Percentiles rank a stretch among this genome's conserved stretches.
These are phyloP conservation scores for Manis crassicaudata DNA, from an alignment of 2,797 vertebrate species.

Conservation along the genomic window DNA sequence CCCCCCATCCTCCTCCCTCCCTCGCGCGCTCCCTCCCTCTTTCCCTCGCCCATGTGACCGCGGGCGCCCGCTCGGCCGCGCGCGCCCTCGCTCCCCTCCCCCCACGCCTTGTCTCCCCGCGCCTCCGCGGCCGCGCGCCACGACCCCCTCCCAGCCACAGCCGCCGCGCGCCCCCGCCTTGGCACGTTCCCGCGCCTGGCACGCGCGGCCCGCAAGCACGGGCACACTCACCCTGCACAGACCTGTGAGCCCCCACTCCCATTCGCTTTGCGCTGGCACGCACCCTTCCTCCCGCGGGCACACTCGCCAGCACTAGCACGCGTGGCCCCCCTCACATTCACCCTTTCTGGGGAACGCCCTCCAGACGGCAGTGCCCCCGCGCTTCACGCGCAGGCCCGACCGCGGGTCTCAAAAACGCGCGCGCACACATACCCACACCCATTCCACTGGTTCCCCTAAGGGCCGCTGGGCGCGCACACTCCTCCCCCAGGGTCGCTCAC, in stretches of 20 bases:
- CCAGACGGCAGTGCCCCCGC: conserved; percentile 45
- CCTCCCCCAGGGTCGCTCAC: conserved; percentile 38
- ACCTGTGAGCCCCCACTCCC: conserved; percentile 50
- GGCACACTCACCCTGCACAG: conserved; percentile 51
- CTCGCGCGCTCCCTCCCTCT: conserved; percentile 76
- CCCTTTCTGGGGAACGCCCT: conserved; percentile 63
- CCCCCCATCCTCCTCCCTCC: conserved; percentile 80
- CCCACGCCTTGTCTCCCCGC: conserved; percentile 78
- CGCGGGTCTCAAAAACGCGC: conserved; percentile 54
- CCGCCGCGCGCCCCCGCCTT: conserved; percentile 60
- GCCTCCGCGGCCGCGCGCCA: conserved; percentile 74
- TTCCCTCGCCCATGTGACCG: conserved; percentile 81
- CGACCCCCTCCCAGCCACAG: conserved; percentile 71
- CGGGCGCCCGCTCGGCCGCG: conserved; percentile 81
- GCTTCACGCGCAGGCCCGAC: conserved; percentile 39
- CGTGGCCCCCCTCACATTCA: conserved; percentile 60
- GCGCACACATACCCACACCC: conserved; percentile 66
- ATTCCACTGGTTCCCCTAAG: conserved; percentile 39
- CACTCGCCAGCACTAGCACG: conserved; percentile 62
- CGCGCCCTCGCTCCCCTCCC: conserved; percentile 78
- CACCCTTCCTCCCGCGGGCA: conserved; percentile 59
- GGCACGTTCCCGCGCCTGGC: conserved; percentile 69
- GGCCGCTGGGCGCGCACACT: conserved; percentile 54
- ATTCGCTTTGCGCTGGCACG: conserved; percentile 42
- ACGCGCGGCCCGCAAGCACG: conserved; percentile 38